Conservation (phyloP, 1,140 invertebrate species). For the Bombyx mandarina region DNA sequence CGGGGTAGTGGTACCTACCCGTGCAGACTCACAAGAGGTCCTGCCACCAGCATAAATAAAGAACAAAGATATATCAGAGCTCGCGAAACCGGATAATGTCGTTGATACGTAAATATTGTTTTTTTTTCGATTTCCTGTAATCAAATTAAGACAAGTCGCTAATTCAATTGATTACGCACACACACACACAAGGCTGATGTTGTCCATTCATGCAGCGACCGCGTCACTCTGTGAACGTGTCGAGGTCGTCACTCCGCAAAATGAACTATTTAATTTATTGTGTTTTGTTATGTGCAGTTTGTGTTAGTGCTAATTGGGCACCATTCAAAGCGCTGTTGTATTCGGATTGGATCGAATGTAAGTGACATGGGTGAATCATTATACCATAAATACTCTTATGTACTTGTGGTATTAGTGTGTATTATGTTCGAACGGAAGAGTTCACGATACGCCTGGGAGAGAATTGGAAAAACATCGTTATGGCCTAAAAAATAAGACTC, state of each 20-base stretch:
- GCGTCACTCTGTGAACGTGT: background rate
- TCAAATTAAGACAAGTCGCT: background rate
- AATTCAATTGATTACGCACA: background rate
- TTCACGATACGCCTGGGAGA: too few relatives aligned
- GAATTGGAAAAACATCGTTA: too few relatives aligned
- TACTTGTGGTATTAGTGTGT: background rate
- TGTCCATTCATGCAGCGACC: background rate
- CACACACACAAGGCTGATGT: background rate
- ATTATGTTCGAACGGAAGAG: too few relatives aligned
- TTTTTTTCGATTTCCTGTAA: too few relatives aligned
- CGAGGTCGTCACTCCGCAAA: background rate
- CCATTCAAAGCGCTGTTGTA: slow-evolving; percentile 20
- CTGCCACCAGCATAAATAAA: too few relatives aligned
- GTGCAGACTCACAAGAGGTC: too few relatives aligned
- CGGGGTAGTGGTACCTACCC: too few relatives aligned
- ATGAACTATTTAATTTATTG: background rate
- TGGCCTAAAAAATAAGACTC: too few relatives aligned
- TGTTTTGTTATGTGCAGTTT: background rate
- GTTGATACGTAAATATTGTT: too few relatives aligned
- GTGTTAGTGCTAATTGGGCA: slow-evolving; percentile 6
- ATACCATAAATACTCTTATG: background rate
- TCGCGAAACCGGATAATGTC: too few relatives aligned
- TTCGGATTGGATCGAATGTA: slow-evolving; percentile 25
- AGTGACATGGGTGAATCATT: slow-evolving; percentile 1
- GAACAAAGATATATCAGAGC: too few relatives aligned